Conservation (phyloP, 2,888 invertebrate species). For the Sarcophaga caerulescens region DNA sequence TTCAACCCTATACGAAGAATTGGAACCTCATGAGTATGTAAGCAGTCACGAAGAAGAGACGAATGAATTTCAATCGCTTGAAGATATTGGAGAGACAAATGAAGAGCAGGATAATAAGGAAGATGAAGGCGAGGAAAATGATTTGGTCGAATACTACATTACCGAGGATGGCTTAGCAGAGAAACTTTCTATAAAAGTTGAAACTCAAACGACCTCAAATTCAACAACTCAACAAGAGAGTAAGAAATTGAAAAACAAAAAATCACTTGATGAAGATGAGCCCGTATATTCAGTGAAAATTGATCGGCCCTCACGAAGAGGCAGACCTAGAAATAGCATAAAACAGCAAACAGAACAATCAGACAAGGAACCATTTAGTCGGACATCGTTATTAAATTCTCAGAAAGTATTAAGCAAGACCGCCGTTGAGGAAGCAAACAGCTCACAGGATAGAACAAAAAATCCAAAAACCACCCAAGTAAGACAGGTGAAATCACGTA, state of each 20-base stretch:
- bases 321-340: conserved; percentile 9
- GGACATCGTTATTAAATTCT: neutral
- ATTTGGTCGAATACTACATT: conserved; percentile 58
- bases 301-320: neutral
- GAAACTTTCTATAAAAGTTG: conserved; percentile 9
- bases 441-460: neutral
- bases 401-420: neutral
- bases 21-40: conserved; percentile 34
- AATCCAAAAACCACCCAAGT: neutral
- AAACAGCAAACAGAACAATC: neutral
- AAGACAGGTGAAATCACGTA: conserved; percentile 51
- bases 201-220: neutral
- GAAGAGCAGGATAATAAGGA: conserved; percentile 43
- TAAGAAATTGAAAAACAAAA: neutral
- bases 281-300: neutral
- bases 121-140: conserved; percentile 40
- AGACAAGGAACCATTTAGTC: neutral
- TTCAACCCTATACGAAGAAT: conserved; percentile 47
- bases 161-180: conserved; percentile 31
- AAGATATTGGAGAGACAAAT: conserved; percentile 49
- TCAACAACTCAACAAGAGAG: neutral
- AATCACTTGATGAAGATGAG: neutral
- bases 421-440: neutral
- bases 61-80: conserved; percentile 45
- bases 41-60: conserved; percentile 20